Base-by-base conservation (phyloP, 2,888 invertebrate species). In the Cryptophagus acutangulus region DNA sequence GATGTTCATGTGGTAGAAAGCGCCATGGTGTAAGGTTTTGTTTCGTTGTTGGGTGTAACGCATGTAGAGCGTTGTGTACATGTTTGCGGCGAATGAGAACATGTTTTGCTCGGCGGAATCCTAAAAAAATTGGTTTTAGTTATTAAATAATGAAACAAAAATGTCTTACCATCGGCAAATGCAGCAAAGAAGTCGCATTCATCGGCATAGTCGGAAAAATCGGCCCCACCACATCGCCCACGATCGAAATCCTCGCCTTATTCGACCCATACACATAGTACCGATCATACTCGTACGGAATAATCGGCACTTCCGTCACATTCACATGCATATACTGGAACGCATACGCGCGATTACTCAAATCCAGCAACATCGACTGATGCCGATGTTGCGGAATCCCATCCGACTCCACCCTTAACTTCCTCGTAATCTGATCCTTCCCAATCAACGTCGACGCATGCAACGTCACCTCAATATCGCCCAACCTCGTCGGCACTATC, bases 251-350 rank as follows among this genome's bases (percentile, higher is more conserved):
- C 12, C 79, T 74, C 9, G 90, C 95, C 43, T 73, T 78, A 65
- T 94, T 93, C 0, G 94, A 94, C 0, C 94, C 94, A 66, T 87
- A 94, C 36, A 96, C 87, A 69, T 93, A 97, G 71, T 93, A 88
- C 54, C 91, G 84, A 59, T 87, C 82, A 46, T 85, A 85, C 52
- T 91, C 87, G 67, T 94, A 93, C 0, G 94, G 91, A 51, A 94
- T 90, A 41, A 91, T 77, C 2, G 96, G 91, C 1, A 87, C 86
- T 69, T 96, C 94, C 0, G 94, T 93, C 3, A 96, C 84, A 68
- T 93, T 92, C 1, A 95, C 89, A 70, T 95, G 92, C 82, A 96
- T 84, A 67, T 94, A 93, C 59, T 94, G 93, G 72, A 94, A 85
- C 36, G 89, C 84, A 68, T 88, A 88, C 1, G 92, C 91, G 24